Conservation (phyloP, 2,888 invertebrate species). For the Teleogryllus oceanicus region DNA sequence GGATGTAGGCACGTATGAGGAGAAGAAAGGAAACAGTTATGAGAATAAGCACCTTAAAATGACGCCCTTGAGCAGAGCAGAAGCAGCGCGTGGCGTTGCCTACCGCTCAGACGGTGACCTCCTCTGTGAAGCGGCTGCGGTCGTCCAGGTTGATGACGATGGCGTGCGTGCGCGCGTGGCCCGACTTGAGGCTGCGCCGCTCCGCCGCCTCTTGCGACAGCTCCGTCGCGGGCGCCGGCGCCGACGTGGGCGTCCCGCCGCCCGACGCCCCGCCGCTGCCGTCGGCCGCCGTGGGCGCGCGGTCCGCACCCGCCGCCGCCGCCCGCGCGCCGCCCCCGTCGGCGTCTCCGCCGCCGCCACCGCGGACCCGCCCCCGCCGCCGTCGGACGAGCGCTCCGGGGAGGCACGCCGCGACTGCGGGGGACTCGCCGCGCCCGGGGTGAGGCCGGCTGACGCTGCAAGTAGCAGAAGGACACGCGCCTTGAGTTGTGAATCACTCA, state of each 20-base stretch:
- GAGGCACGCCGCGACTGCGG: slow-evolving; percentile 11
- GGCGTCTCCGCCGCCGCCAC: slow-evolving; percentile 51
- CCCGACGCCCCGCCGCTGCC: background rate
- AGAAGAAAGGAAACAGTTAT: too few species aligned
- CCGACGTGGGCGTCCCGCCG: slow-evolving; percentile 18
- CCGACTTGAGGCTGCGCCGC: slow-evolving; percentile 49
- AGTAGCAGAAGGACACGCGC: too few species aligned
- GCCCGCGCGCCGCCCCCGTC: slow-evolving; percentile 49
- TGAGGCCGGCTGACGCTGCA: slow-evolving; percentile 45
- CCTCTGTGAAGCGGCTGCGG: slow-evolving; percentile 75
- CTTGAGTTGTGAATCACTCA: too few species aligned
- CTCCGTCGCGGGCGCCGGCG: slow-evolving; percentile 41
- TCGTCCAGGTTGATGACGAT: slow-evolving; percentile 77
- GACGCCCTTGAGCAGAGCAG: background rate
- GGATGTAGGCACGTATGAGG: too few species aligned
- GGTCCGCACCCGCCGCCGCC: slow-evolving; percentile 33
- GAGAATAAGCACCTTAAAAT: background rate
- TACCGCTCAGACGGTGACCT: slow-evolving; percentile 64
- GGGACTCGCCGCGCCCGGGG: slow-evolving; percentile 33
- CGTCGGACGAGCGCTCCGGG: background rate
- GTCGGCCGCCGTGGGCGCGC: slow-evolving; percentile 22
- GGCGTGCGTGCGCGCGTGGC: slow-evolving; percentile 70
- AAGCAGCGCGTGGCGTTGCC: background rate
- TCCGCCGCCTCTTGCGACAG: slow-evolving; percentile 47
- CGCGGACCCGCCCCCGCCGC: slow-evolving; percentile 34